phyloP scores from a whole-genome alignment of 2,888 invertebrate species.

The Macrosiphum euphorbiae region DNA sequence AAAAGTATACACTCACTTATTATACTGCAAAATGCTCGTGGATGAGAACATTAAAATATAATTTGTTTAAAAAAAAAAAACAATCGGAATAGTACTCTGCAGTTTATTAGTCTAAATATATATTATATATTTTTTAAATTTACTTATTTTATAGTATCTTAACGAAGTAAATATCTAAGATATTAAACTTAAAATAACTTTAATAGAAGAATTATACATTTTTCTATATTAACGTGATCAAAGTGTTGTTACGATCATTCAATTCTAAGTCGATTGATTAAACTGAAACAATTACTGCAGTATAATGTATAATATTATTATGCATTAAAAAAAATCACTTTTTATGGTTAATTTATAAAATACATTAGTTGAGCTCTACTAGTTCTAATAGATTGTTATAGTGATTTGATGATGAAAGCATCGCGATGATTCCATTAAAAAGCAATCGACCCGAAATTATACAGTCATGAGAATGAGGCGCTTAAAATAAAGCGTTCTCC shows the following conservation, averaged over 20 bases:
- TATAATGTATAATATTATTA: not conserved
- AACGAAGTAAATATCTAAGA: not conserved
- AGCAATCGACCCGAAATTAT: not conserved
- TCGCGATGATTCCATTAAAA: not conserved
- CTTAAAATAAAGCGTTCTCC: not conserved
- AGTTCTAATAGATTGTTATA: not conserved
- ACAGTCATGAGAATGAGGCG: not conserved
- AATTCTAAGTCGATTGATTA: not conserved
- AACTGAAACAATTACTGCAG: not conserved
- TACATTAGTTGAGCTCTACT: not conserved
- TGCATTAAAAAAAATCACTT: not conserved
- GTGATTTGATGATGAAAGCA: not conserved
- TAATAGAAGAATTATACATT: not conserved
- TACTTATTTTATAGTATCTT: not conserved
- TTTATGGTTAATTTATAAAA: not conserved
- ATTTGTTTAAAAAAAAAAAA: not conserved
- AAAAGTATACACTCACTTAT: not conserved
- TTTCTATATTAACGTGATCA: not conserved
- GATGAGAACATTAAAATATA: not conserved
- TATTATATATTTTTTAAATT: not conserved
- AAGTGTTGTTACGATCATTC: not conserved
- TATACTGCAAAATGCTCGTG: not conserved
- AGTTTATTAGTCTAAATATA: not conserved
- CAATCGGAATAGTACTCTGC: not conserved
- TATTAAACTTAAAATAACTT: not conserved